Conservation (phyloP, 2,113 vertebrate genomes). For the Cyprinodon brontotheroides region DNA sequence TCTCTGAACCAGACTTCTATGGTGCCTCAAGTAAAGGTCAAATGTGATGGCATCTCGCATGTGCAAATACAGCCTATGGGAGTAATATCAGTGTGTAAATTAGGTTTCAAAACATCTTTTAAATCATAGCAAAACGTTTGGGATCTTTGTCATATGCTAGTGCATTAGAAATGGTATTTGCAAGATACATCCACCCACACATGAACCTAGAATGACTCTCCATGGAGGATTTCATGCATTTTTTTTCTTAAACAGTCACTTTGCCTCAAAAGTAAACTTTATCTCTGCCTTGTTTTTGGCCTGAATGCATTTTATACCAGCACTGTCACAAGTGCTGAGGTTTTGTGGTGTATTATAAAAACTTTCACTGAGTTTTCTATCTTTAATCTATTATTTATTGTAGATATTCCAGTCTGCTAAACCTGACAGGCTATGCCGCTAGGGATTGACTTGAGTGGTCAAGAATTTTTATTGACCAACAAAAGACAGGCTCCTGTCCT, state of each 20-base stretch:
- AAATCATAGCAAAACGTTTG: not conserved
- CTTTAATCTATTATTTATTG: conserved; percentile 16
- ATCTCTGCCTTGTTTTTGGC: conserved; percentile 5
- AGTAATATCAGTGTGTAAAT: not conserved
- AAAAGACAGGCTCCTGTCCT: conserved; percentile 33
- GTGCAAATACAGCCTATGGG: conserved; percentile 12
- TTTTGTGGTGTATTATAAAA: conserved; percentile 4
- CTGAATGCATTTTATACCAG: conserved; percentile 13
- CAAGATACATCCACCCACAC: conserved; percentile 23
- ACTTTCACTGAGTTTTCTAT: not conserved
- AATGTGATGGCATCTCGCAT: conserved; percentile 11
- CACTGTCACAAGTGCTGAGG: not conserved
- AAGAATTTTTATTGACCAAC: conserved; percentile 29
- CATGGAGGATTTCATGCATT: conserved; percentile 3
- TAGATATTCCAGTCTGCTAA: conserved; percentile 6
- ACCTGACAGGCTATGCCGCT: not conserved
- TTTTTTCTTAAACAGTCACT: conserved; percentile 6
- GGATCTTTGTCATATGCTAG: not conserved
- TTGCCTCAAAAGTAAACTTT: conserved; percentile 3
- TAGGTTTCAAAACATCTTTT: not conserved
- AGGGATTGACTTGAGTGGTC: conserved; percentile 17
- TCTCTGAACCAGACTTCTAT: conserved; percentile 23
- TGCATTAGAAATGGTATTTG: conserved; percentile 5
- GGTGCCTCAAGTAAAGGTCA: conserved; percentile 52
- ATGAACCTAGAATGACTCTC: conserved; percentile 12